Conservation (phyloP, 2,888 invertebrate genomes). For the Eumerus sabulonum region DNA sequence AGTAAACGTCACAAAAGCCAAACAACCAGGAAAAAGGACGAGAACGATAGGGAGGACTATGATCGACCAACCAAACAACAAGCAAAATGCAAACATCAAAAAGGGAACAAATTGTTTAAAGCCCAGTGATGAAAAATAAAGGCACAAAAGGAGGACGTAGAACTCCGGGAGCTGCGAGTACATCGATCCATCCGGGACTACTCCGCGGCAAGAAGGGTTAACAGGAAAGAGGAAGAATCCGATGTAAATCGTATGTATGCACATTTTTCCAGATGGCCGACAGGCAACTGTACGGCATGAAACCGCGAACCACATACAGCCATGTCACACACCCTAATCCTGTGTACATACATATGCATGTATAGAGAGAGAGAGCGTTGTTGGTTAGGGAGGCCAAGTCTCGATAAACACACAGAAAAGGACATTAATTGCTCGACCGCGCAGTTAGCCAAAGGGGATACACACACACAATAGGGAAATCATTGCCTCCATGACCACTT, state of each 20-base stretch:
- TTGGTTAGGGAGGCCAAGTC: no score
- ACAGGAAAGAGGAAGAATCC: not conserved
- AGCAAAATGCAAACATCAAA: conserved; percentile 37
- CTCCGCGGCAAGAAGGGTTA: no score
- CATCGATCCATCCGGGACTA: no score
- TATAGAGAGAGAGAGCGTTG: no score
- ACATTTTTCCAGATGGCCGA: conserved; percentile 23
- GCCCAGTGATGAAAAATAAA: conserved; percentile 31
- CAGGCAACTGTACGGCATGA: conserved; percentile 17
- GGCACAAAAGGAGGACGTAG: not conserved
- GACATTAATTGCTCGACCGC: conserved; percentile 24
- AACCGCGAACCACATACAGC: conserved; percentile 10
- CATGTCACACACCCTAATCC: not conserved
- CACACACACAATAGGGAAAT: conserved; percentile 18
- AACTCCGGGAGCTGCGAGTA: no score
- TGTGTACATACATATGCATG: no score
- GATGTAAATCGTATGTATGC: conserved; percentile 39
- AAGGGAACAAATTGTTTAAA: conserved; percentile 51
- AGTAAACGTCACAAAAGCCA: conserved; percentile 11
- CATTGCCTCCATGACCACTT: conserved; percentile 27
- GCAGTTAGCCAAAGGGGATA: conserved; percentile 8
- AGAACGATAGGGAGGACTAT: not conserved
- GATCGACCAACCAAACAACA: conserved; percentile 10
- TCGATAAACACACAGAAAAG: conserved; percentile 5
- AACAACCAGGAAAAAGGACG: conserved; percentile 1